These are phyloP conservation scores for Trachops cirrhosus DNA, from an alignment of 2,797 vertebrate species.

Conservation along the genomic window DNA sequence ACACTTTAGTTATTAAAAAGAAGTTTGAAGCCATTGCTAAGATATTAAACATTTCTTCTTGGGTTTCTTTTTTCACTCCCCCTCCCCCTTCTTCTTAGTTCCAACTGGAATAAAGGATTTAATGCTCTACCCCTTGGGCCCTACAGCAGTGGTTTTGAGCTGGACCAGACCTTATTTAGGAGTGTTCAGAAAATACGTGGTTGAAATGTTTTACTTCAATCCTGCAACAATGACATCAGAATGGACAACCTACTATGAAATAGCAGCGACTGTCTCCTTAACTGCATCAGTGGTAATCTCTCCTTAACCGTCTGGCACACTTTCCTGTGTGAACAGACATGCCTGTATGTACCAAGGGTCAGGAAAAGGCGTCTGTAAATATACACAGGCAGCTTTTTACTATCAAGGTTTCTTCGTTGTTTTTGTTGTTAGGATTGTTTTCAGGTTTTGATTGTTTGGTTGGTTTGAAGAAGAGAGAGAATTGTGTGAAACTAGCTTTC, in stretches of 20 bases:
- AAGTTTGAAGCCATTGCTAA: background rate
- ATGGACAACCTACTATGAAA: constrained; percentile 98
- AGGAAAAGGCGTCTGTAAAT: background rate
- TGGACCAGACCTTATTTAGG: constrained; percentile 94
- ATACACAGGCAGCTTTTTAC: background rate
- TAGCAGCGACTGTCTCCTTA: constrained; percentile 91
- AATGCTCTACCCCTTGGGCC: constrained; percentile 91
- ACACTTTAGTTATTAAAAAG: background rate
- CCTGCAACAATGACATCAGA: constrained; percentile 92
- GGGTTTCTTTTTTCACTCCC: background rate
- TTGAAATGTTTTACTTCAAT: constrained; percentile 98
- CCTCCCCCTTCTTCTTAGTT: constrained; percentile 81
- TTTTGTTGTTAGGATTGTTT: background rate
- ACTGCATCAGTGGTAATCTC: constrained; percentile 93
- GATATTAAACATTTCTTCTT: constrained; percentile 15
- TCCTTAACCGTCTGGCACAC: background rate
- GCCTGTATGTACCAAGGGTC: background rate
- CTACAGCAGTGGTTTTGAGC: constrained; percentile 91
- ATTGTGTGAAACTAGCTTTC: background rate
- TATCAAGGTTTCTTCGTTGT: background rate
- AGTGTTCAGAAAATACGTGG: constrained; percentile 94
- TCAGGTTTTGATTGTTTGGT: background rate
- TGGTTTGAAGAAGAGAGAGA: background rate
- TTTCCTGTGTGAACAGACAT: background rate
- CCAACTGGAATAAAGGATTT: constrained; percentile 93